Evolutionary conservation across 1,140 invertebrate genomes (phyloP), one percentile per base, ranked within the genome.

Genomic region (Meloidogyne chitwoodi): DNA sequence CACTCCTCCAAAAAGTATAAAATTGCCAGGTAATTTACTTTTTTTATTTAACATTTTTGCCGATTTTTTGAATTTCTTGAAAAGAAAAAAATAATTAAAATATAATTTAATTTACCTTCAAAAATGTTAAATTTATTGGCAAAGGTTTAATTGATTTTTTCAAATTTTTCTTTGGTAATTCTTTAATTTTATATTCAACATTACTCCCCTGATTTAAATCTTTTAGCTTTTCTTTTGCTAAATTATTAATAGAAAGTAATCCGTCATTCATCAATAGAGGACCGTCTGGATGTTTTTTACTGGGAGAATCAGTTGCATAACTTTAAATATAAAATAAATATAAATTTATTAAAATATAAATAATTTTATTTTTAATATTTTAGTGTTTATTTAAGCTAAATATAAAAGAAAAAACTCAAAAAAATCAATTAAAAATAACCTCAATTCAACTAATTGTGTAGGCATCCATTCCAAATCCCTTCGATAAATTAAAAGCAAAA

Each of bases 1-100:
- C 10, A 84, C 34, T n/a, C 48, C 48, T 8, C 80, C 79, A 26
- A 85, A 77, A 5, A 84, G 75, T 14, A 84, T 70, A 68, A 84
- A 82, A 31, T 64, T 34, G 0, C 48, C 48, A n/a, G 48, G 48
- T 22, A 81, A n/a, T 11, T 65, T 75, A 26, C 65, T 66, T 27
- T 61, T 38, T 22, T 68, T 65, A 19, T 73, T 48, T 29, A 84
- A 74, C 65, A 71, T 63, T 70, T 72, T 68, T 4, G 81, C 83
- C 65, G 75, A 27, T 24, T 29, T 34, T 31, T 63, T 69, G 14
- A 80, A 67, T 31, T 81, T 66, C 79, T 80, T 24, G 61, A 82
- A 68, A 8, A n/a, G n/a, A n/a, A 16, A 69, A 74, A 12, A 74
- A 31, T 6, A 31, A 31, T 31, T 31, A 31, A 6, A 38, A n/a